Conservation (phyloP, 2,888 invertebrate species). For the Cerastoderma edule region DNA sequence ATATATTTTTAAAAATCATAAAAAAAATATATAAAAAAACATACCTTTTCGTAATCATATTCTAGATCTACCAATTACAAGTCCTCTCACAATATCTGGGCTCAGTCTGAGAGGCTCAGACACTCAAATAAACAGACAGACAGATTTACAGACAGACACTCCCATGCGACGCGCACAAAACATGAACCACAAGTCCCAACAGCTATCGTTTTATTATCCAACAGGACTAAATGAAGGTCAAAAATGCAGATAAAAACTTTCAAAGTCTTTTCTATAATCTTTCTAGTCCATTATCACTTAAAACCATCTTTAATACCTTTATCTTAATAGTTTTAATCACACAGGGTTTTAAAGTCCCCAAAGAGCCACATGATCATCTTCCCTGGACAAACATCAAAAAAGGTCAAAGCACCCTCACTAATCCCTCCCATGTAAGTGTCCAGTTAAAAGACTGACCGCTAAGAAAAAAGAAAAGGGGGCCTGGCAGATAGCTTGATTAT, state of each 20-base stretch:
- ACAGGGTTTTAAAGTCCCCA: background rate
- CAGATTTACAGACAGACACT: conserved; percentile 6
- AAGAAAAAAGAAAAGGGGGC: too few species aligned
- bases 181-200: conserved; percentile 6
- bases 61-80: background rate
- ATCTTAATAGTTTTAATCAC: conserved; percentile 25
- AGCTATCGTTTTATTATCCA: conserved; percentile 2
- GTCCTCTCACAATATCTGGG: too few species aligned
- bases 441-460: background rate
- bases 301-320: conserved; percentile 25
- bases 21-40: background rate
- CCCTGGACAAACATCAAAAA: background rate
- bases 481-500: background rate
- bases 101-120: too few species aligned
- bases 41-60: conserved; percentile 20
- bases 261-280: conserved; percentile 15
- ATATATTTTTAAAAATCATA: too few species aligned
- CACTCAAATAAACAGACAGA: background rate
- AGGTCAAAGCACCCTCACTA: background rate
- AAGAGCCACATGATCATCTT: too few species aligned
- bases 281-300: conserved; percentile 5
- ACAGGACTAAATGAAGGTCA: conserved; percentile 17
- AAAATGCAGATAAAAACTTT: conserved; percentile 20
- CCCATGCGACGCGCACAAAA: too few species aligned
- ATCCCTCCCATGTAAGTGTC: background rate